phyloP scores from a whole-genome alignment of 2,113 vertebrate species.

The Eidolon helvum region DNA sequence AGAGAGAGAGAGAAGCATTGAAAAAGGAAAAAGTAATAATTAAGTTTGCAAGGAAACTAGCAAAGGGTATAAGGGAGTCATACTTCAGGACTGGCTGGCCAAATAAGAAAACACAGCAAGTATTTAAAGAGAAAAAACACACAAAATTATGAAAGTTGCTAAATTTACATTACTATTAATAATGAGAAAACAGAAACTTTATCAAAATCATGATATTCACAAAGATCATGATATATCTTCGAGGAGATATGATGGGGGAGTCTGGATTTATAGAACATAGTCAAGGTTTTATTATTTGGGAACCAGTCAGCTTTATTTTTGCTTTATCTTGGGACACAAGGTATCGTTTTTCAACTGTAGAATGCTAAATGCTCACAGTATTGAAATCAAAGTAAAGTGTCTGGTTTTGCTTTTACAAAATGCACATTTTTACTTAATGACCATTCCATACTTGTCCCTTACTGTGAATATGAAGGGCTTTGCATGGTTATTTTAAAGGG shows the following conservation, averaged over 20 bases:
- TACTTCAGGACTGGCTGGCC: not conserved
- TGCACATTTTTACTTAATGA: not conserved
- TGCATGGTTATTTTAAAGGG: not conserved
- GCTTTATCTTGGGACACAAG: not conserved
- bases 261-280: not conserved
- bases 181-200: not conserved
- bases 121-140: not conserved
- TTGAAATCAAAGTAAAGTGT: not conserved
- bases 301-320: not conserved
- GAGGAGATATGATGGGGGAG: not conserved
- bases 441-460: not conserved
- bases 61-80: not conserved
- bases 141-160: not conserved
- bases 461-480: not conserved
- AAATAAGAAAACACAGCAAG: not conserved
- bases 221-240: not conserved
- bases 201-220: not conserved
- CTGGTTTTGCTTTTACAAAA: not conserved
- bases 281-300: not conserved
- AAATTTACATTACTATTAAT: not conserved
- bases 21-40: constrained; percentile 8
- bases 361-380: not conserved
- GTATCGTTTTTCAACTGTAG: not conserved
- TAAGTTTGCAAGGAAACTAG: not conserved
- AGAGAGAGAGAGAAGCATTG: not conserved